phyloP scores from a whole-genome alignment of 1,140 invertebrate species.

The Aphidius ervi region DNA sequence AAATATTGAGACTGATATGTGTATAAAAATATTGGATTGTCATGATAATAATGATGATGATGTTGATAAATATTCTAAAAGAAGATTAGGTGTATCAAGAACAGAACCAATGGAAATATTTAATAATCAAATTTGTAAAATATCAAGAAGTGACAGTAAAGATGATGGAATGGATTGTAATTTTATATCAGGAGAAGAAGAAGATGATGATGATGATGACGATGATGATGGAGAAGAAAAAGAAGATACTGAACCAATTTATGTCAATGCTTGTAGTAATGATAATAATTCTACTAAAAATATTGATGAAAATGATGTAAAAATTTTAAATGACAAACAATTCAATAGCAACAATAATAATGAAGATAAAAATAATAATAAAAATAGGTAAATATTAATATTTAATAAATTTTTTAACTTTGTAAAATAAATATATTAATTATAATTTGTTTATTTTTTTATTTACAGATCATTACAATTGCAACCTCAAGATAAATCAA shows the following conservation, averaged over 20 bases:
- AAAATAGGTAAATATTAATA: conserved; percentile 18
- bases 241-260: conserved; percentile 37
- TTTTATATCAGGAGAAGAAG: conserved; percentile 45
- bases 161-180: conserved; percentile 49
- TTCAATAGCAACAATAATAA: conserved; percentile 6
- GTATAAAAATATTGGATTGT: conserved; percentile 12
- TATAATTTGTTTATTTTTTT: too few relatives aligned
- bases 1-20: conserved; percentile 16
- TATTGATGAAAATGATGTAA: conserved; percentile 7
- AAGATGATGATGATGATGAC: conserved; percentile 41
- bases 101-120: conserved; percentile 22
- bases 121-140: conserved; percentile 22
- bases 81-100: conserved; percentile 15
- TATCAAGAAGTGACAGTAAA: conserved; percentile 42
- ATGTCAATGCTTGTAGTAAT: conserved; percentile 39
- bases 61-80: not conserved
- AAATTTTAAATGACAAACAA: not conserved
- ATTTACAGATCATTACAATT: conserved; percentile 46
- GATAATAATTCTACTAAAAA: conserved; percentile 29
- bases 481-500: conserved; percentile 54
- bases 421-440: not conserved
- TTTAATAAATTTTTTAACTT: conserved; percentile 1
- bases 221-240: conserved; percentile 37
- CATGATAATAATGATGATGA: conserved; percentile 7
- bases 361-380: conserved; percentile 24